These are phyloP conservation scores for Sebastes oblongus DNA, from an alignment of 2,797 vertebrate genomes.

Conservation along the genomic window DNA sequence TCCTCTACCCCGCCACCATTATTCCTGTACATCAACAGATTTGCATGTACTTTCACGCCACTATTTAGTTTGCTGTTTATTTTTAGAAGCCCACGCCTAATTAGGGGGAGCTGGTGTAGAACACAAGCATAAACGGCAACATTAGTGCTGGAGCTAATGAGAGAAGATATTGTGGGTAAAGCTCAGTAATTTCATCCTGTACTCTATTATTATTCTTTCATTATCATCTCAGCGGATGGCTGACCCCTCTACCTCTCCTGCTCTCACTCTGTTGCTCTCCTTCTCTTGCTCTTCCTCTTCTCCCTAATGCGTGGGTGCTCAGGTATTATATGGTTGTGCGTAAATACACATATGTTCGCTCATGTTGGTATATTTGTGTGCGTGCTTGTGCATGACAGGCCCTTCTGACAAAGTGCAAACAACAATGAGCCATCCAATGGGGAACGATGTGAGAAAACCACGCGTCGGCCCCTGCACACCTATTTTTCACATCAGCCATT, in stretches of 20 bases:
- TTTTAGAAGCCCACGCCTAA: constrained; percentile 82
- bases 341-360: constrained; percentile 16
- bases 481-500: constrained; percentile 66
- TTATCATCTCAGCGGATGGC: constrained; percentile 78
- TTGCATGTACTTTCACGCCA: constrained; percentile 82
- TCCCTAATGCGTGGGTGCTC: background rate
- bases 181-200: constrained; percentile 80
- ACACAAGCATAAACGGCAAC: constrained; percentile 81
- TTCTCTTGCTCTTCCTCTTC: constrained; percentile 17
- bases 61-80: constrained; percentile 82
- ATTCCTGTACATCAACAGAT: constrained; percentile 82
- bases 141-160: constrained; percentile 83
- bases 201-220: constrained; percentile 81
- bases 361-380: constrained; percentile 10
- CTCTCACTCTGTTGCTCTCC: constrained; percentile 26
- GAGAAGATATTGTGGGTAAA: constrained; percentile 81
- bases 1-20: constrained; percentile 70
- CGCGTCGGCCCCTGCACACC: constrained; percentile 34
- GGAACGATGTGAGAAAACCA: constrained; percentile 60
- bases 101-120: constrained; percentile 84
- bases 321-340: constrained; percentile 3
- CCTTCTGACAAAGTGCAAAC: constrained; percentile 48
- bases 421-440: constrained; percentile 58
- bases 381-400: constrained; percentile 17
- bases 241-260: constrained; percentile 66